These are phyloP conservation scores for Brachionus angularis DNA, from an alignment of 1,140 invertebrate genomes.

Conservation along the genomic window DNA sequence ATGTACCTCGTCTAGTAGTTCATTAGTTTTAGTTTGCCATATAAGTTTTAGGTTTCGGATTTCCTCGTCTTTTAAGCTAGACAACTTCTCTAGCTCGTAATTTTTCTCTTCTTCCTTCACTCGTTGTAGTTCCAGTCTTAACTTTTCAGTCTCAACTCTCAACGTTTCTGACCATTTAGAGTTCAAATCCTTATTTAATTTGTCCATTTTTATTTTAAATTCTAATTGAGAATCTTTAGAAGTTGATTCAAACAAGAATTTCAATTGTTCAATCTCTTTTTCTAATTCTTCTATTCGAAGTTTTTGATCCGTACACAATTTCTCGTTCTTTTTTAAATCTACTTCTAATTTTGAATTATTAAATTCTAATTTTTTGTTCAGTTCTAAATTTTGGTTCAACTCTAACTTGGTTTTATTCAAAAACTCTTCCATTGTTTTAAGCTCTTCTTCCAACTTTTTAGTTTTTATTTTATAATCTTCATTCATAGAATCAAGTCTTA, in stretches of 20 bases:
- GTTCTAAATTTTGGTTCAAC: conserved; percentile 46
- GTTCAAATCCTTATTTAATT: conserved; percentile 51
- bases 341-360: conserved; percentile 23
- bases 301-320: neutral
- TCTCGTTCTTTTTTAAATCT: neutral
- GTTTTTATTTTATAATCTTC: conserved; percentile 52
- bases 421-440: conserved; percentile 48
- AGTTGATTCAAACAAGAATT: conserved; percentile 23
- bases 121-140: conserved; percentile 49
- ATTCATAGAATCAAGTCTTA: conserved; percentile 50
- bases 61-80: conserved; percentile 52
- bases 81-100: conserved; percentile 50
- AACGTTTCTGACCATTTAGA: conserved; percentile 54
- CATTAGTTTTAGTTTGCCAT: conserved; percentile 50
- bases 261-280: conserved; percentile 29
- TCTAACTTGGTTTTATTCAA: conserved; percentile 47
- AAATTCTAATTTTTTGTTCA: conserved; percentile 29
- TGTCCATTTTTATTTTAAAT: conserved; percentile 50
- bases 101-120: conserved; percentile 53
- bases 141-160: conserved; percentile 50
- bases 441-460: conserved; percentile 50
- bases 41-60: conserved; percentile 47
- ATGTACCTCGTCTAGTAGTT: conserved; percentile 46
- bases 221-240: conserved; percentile 44
- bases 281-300: conserved; percentile 30